These are phyloP conservation scores for Procambarus clarkii DNA, from an alignment of 1,140 invertebrate genomes.

Conservation along the genomic window DNA sequence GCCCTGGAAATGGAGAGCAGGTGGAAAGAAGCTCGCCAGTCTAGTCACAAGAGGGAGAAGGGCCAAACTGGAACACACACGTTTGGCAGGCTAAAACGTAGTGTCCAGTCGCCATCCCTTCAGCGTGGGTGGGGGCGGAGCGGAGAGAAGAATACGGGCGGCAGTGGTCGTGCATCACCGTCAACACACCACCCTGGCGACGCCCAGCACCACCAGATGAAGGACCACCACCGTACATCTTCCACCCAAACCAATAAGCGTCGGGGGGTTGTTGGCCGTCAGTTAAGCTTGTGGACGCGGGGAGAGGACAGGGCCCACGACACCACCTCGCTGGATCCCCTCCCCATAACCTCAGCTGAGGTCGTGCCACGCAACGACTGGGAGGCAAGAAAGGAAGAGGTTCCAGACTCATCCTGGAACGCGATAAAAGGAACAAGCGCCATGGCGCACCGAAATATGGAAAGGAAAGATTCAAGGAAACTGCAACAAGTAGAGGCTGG, in stretches of 20 bases:
- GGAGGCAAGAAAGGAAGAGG: not conserved
- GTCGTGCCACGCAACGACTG: not conserved
- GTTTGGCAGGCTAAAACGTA: not conserved
- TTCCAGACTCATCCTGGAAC: not conserved
- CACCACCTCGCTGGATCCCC: not conserved
- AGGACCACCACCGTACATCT: constrained; percentile 15
- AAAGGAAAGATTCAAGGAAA: not conserved
- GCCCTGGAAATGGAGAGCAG: not conserved
- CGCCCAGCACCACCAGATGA: constrained; percentile 20
- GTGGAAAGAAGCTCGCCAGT: not conserved
- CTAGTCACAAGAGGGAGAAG: not conserved
- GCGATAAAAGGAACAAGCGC: no score
- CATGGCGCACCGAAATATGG: not conserved
- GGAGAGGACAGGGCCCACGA: constrained; percentile 9
- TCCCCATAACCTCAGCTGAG: constrained; percentile 10
- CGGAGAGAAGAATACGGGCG: not conserved
- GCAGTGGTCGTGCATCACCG: not conserved
- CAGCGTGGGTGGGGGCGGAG: not conserved
- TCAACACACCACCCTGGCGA: not conserved
- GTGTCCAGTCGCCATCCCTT: not conserved
- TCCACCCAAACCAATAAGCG: constrained; percentile 28
- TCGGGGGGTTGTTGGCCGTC: constrained; percentile 33
- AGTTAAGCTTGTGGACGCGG: not conserved
- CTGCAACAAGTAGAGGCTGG: not conserved
- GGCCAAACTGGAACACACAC: not conserved